These are phyloP conservation scores for Myxocyprinus asiaticus DNA, from an alignment of 2,113 vertebrate species.

Conservation along the genomic window DNA sequence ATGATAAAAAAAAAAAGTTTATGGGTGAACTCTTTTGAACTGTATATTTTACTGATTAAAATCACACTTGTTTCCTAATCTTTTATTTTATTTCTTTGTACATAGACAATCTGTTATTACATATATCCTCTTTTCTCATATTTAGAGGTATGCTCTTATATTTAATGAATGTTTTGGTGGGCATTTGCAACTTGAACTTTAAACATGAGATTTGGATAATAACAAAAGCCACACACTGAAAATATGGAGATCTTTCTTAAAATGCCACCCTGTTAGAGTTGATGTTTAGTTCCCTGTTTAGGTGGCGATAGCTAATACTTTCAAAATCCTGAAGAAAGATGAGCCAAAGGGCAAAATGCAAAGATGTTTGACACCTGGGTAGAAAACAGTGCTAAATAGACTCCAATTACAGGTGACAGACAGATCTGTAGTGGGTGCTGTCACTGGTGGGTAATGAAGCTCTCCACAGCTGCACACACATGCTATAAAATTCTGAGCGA, in stretches of 20 bases:
- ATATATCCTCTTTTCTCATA: too few relatives aligned
- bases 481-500: neutral
- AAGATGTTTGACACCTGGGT: neutral
- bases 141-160: too few relatives aligned
- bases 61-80: too few relatives aligned
- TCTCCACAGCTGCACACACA: neutral
- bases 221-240: neutral
- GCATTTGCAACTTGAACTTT: too few relatives aligned
- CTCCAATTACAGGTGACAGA: conserved; percentile 6
- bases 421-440: neutral
- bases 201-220: too few relatives aligned
- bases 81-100: too few relatives aligned
- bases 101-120: too few relatives aligned
- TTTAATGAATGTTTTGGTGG: too few relatives aligned
- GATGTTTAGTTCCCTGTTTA: neutral
- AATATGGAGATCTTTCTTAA: neutral
- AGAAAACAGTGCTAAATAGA: conserved; percentile 21
- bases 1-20: too few relatives aligned
- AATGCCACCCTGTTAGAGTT: neutral
- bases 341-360: neutral
- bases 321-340: neutral
- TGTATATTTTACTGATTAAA: too few relatives aligned
- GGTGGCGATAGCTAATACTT: neutral
- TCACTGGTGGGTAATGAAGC: neutral
- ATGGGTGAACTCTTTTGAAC: too few relatives aligned